These are phyloP conservation scores for Steatocranus sp. DNA, from an alignment of 2,797 vertebrate species.

Conservation along the genomic window DNA sequence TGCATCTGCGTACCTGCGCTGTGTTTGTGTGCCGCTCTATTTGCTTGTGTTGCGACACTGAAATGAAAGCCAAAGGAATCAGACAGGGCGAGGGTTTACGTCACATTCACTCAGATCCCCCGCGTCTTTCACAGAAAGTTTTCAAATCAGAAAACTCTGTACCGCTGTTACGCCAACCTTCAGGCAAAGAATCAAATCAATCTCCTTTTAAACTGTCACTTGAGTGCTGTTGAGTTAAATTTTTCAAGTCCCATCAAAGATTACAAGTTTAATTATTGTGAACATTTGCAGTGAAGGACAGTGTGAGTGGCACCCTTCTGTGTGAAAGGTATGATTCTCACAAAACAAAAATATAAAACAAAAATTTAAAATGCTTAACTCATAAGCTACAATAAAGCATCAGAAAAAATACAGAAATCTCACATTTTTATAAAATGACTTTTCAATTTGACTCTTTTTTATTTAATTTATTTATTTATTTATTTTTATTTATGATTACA, in stretches of 20 bases:
- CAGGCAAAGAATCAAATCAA: neutral
- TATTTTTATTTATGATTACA: neutral
- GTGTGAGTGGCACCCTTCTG: neutral
- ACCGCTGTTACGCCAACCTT: neutral
- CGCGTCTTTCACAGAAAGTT: neutral
- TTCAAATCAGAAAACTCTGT: neutral
- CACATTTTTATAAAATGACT: neutral
- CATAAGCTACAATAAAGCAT: neutral
- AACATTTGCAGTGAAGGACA: neutral
- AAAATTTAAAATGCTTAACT: neutral
- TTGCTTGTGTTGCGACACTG: neutral
- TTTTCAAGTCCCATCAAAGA: slow-evolving; percentile 13
- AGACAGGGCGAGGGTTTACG: neutral
- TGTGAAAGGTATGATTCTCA: neutral
- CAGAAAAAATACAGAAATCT: neutral
- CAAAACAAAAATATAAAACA: neutral
- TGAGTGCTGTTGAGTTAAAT: slow-evolving; percentile 5
- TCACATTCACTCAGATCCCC: neutral
- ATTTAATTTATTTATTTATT: neutral
- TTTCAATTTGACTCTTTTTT: neutral
- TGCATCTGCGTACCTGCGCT: slow-evolving; percentile 27
- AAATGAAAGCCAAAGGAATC: slow-evolving; percentile 6
- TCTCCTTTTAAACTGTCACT: slow-evolving; percentile 15
- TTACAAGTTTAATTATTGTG: slow-evolving; percentile 18
- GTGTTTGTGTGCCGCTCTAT: neutral